Evolutionary conservation across 2,113 vertebrate species (phyloP).

Genomic region (Amphiprion percula): DNA sequence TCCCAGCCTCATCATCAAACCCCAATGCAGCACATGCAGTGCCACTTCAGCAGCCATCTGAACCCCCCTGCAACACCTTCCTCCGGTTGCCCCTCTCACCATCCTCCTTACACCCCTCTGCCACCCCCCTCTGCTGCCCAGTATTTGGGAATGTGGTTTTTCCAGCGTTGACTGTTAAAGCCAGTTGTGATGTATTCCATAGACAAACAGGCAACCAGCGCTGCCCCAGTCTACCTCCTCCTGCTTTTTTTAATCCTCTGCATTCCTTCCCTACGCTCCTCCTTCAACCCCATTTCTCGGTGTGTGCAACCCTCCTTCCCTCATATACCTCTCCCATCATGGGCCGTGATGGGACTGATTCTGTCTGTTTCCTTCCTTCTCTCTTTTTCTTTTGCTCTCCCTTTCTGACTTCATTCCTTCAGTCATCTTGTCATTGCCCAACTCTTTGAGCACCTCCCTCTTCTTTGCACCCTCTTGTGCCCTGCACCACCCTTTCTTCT

Average conservation of each 20-base stretch:
- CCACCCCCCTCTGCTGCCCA: conserved; percentile 22
- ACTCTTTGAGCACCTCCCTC: background rate
- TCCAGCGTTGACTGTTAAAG: conserved; percentile 86
- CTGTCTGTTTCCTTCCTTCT: conserved; percentile 16
- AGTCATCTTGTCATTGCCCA: conserved; percentile 25
- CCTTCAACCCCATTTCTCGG: conserved; percentile 46
- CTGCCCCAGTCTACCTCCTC: conserved; percentile 88
- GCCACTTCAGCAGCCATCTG: conserved; percentile 39
- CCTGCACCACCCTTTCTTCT: conserved; percentile 3
- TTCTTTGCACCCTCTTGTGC: conserved; percentile 10
- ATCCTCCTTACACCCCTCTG: background rate
- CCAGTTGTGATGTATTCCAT: conserved; percentile 89
- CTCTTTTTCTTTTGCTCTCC: conserved; percentile 3
- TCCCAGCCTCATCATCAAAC: conserved; percentile 35
- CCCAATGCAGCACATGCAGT: conserved; percentile 39
- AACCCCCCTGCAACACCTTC: background rate
- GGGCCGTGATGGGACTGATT: conserved; percentile 37
- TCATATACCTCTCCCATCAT: conserved; percentile 46
- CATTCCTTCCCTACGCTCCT: conserved; percentile 56
- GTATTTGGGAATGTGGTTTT: conserved; percentile 79
- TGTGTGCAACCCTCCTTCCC: conserved; percentile 44
- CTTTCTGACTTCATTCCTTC: conserved; percentile 5
- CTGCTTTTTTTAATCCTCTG: conserved; percentile 67
- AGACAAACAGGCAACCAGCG: conserved; percentile 99
- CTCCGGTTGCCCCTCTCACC: background rate